Evolutionary conservation across 37 sponge, comb jelly and placozoan species (phyloP).

Genomic region (Halichondria panicea): DNA sequence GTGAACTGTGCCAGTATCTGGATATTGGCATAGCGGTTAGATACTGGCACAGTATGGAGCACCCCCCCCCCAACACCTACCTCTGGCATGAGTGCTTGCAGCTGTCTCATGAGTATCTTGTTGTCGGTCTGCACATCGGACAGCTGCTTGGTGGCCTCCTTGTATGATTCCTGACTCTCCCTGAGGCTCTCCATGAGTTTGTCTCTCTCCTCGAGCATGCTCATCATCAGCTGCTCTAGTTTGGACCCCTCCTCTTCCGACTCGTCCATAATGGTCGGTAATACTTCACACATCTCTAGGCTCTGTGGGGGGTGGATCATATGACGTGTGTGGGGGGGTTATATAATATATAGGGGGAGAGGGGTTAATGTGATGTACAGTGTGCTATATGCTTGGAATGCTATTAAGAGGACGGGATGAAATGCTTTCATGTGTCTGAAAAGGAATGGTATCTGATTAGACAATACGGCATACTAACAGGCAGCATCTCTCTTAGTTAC

Average conservation of each 20-base stretch:
- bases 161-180: slow-evolving; percentile 60
- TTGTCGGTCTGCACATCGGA: slow-evolving; percentile 62
- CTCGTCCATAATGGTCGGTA: slow-evolving; percentile 53
- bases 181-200: slow-evolving; percentile 63
- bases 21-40: not conserved
- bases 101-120: slow-evolving; percentile 52
- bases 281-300: slow-evolving; percentile 54
- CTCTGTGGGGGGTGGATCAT: not conserved
- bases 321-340: not conserved
- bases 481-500: no score
- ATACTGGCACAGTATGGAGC: no score
- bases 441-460: no score
- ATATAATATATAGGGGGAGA: not conserved
- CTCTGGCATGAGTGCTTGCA: slow-evolving; percentile 73
- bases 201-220: slow-evolving; percentile 78
- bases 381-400: not conserved
- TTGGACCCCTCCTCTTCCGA: slow-evolving; percentile 32
- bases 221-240: slow-evolving; percentile 78
- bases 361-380: not conserved
- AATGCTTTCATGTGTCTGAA: no score
- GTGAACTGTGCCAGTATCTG: not conserved
- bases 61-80: slow-evolving; percentile 14
- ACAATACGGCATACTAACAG: no score
- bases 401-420: no score
- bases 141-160: slow-evolving; percentile 40